Evolutionary conservation across 2,888 invertebrate genomes (phyloP).

Genomic region (Poecilus cupreus): DNA sequence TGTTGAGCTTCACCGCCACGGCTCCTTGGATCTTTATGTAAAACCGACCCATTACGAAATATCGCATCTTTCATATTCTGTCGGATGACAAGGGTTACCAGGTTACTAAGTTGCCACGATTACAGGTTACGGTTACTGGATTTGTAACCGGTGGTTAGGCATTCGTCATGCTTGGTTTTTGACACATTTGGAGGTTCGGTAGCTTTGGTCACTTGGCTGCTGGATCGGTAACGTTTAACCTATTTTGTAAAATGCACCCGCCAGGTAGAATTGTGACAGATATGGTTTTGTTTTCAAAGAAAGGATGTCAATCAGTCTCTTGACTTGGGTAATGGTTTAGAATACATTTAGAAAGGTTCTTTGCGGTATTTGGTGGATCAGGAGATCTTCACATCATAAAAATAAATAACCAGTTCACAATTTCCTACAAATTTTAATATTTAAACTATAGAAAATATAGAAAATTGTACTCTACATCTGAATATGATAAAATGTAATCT

Average conservation of each 20-base stretch:
- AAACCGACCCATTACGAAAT: conserved; percentile 23
- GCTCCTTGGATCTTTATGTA: neutral
- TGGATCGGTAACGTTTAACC: too few relatives aligned
- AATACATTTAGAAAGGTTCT: neutral
- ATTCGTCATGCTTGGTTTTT: conserved; percentile 57
- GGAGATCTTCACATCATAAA: too few relatives aligned
- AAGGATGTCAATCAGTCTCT: neutral
- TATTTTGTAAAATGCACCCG: too few relatives aligned
- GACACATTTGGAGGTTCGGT: conserved; percentile 61
- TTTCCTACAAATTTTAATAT: too few relatives aligned
- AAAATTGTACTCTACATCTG: too few relatives aligned
- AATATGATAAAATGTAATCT: too few relatives aligned
- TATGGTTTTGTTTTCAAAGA: neutral
- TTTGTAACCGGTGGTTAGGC: conserved; percentile 39
- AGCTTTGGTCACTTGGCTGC: conserved; percentile 16
- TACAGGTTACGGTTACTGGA: neutral
- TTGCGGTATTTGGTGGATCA: too few relatives aligned
- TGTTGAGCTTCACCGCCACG: neutral
- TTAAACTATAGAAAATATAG: too few relatives aligned
- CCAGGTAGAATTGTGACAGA: neutral
- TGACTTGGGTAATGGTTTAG: neutral
- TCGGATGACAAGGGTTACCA: conserved; percentile 37
- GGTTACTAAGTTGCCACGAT: neutral
- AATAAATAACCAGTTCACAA: too few relatives aligned
- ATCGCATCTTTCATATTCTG: conserved; percentile 9